Evolutionary conservation across 2,797 vertebrate species (phyloP).

Genomic region (Setipinna tenuifilis): DNA sequence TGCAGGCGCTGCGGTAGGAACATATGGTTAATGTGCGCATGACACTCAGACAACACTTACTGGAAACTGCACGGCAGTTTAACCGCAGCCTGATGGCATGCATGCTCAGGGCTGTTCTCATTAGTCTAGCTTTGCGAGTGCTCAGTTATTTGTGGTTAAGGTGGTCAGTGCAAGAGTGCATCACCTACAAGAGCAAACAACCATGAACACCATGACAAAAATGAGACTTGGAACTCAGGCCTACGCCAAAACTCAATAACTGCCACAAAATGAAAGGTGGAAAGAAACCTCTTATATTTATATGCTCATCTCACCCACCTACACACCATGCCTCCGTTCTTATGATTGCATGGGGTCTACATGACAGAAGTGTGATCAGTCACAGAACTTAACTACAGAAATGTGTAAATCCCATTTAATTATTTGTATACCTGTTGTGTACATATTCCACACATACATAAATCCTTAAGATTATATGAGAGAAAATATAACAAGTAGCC

Average conservation of each 20-base stretch:
- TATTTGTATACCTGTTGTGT: not conserved
- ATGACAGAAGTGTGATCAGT: not conserved
- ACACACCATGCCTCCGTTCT: not conserved
- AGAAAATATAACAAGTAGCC: not conserved
- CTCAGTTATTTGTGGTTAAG: conserved; percentile 45
- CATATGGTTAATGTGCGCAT: conserved; percentile 35
- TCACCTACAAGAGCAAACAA: conserved; percentile 11
- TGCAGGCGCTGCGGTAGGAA: conserved; percentile 38
- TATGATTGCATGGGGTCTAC: not conserved
- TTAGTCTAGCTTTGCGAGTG: not conserved
- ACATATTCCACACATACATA: not conserved
- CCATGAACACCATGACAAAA: not conserved
- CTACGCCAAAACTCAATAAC: not conserved
- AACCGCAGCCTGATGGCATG: conserved; percentile 47
- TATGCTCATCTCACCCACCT: not conserved
- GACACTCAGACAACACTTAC: conserved; percentile 33
- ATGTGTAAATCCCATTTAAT: not conserved
- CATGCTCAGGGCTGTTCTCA: conserved; percentile 35
- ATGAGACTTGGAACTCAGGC: not conserved
- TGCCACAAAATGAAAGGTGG: not conserved
- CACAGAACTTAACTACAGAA: not conserved
- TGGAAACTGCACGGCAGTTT: conserved; percentile 46
- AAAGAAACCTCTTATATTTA: not conserved
- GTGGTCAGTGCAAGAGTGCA: conserved; percentile 27
- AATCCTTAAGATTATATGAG: not conserved